A percentile compares a stretch with the other conserved stretches of the same genome.
phyloP scores from a whole-genome alignment of 2,113 vertebrate species.

The Chunga burmeisteri region DNA sequence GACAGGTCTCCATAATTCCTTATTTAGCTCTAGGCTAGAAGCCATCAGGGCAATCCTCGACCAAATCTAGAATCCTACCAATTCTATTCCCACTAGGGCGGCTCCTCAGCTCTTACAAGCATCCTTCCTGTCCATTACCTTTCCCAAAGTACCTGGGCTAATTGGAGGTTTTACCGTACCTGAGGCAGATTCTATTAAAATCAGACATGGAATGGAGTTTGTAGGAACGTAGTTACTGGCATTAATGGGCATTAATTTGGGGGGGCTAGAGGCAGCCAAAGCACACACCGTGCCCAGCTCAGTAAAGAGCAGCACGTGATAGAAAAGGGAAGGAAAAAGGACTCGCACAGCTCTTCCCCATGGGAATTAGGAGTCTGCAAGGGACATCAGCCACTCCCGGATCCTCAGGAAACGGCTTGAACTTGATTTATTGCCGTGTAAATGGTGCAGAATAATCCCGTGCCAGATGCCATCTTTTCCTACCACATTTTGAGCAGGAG shows the following conservation, averaged over 20 bases:
- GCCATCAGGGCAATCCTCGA: background rate
- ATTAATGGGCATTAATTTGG: background rate
- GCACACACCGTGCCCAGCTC: fast-evolving
- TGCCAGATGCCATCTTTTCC: background rate
- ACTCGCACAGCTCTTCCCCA: fast-evolving
- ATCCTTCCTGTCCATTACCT: background rate
- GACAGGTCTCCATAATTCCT: background rate
- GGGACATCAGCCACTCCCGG: background rate
- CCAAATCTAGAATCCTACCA: background rate
- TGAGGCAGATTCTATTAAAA: background rate
- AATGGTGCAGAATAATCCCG: background rate
- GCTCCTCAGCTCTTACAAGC: background rate
- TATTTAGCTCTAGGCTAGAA: background rate
- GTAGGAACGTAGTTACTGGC: background rate
- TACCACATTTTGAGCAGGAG: background rate
- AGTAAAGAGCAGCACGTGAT: background rate
- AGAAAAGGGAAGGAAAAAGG: background rate
- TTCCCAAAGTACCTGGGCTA: background rate
- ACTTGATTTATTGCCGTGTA: background rate
- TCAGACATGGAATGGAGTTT: background rate
- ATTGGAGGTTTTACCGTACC: background rate
- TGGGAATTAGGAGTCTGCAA: background rate
- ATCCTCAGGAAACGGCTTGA: background rate
- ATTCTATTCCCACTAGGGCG: background rate
- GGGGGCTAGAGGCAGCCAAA: background rate